phyloP scores from a whole-genome alignment of 2,888 invertebrate species.

The Myopa tessellatipennis region DNA sequence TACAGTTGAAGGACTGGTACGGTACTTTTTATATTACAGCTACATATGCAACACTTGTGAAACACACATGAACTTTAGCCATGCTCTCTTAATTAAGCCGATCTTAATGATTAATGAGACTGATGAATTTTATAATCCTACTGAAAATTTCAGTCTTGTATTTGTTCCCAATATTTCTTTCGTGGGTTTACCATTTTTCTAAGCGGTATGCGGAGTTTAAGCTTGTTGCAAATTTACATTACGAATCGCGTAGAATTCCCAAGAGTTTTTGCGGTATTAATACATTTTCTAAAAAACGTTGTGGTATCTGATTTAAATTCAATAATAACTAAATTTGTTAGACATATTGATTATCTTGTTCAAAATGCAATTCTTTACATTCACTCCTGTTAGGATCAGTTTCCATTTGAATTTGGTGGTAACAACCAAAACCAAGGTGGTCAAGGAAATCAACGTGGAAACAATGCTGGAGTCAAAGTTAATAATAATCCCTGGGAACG shows the following conservation, averaged over 20 bases:
- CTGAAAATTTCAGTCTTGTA: no score
- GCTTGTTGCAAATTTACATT: constrained; percentile 44
- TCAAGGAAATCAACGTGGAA: constrained; percentile 62
- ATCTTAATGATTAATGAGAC: no score
- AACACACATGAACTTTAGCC: no score
- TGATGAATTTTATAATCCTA: no score
- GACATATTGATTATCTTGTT: constrained; percentile 34
- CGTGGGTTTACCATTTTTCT: no score
- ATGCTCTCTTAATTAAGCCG: no score
- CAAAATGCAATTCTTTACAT: constrained; percentile 49
- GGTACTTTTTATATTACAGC: no score
- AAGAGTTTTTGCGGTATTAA: constrained; percentile 50
- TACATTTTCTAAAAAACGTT: constrained; percentile 45
- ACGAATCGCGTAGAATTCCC: constrained; percentile 49
- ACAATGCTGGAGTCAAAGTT: constrained; percentile 54
- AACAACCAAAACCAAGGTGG: constrained; percentile 67
- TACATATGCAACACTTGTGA: no score
- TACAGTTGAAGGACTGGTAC: no score
- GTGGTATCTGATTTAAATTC: constrained; percentile 34
- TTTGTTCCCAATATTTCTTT: no score
- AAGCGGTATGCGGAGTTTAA: no score
- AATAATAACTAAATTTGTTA: constrained; percentile 25
- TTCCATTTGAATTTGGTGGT: constrained; percentile 66
- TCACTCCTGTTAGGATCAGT: constrained; percentile 61
- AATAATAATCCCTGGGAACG: constrained; percentile 66